Evolutionary conservation across 2,888 invertebrate genomes (phyloP), one percentile per base, ranked within the genome.

Genomic region (Ommatoiulus sabulosus): DNA sequence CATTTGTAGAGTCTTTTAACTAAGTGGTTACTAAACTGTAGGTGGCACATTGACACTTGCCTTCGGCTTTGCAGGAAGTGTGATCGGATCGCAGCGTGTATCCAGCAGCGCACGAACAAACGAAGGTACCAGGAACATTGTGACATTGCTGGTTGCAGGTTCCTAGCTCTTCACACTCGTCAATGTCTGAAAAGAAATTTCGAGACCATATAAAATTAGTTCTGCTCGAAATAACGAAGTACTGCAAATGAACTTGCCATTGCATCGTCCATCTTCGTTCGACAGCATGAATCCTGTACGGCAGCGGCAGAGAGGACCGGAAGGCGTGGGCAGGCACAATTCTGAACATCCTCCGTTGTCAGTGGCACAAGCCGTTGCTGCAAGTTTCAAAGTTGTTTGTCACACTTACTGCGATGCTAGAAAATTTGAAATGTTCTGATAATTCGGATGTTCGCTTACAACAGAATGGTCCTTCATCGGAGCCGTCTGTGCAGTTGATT

Each of bases 41-140:
- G n/a, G n/a, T n/a, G n/a, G n/a, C n/a, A n/a, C n/a, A n/a, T n/a
- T n/a, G n/a, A n/a, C n/a, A n/a, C 44, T 52, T 84, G 90, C 90
- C 90, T 44, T 86, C 24, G 12, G 89, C 96, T 17, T 91, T 91
- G 90, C 97, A 97, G 43, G 93, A 92, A 86, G 92, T 92, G 48
- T 94, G 94, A 91, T 95, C 95, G 0, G 92, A 91, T 1, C 91
- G 91, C 57, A 95, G 91, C 17, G 92, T 91, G 92, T 94, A 96
- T 0, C 96, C 97, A 0, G 91, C 90, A 0, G 92, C 91, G 91
- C 97, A 97, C 0, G 92, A 91, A 92, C 97, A 97, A 4, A 93
- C 93, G 0, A 95, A 94, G 0, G 96, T 96, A 0, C 91, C 90
- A 0, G 97, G 96, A 0, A 95, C 95, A 35, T 94, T 93, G 35